phyloP scores from a whole-genome alignment of 2,888 invertebrate species.

The Pasiphila rectangulata region DNA sequence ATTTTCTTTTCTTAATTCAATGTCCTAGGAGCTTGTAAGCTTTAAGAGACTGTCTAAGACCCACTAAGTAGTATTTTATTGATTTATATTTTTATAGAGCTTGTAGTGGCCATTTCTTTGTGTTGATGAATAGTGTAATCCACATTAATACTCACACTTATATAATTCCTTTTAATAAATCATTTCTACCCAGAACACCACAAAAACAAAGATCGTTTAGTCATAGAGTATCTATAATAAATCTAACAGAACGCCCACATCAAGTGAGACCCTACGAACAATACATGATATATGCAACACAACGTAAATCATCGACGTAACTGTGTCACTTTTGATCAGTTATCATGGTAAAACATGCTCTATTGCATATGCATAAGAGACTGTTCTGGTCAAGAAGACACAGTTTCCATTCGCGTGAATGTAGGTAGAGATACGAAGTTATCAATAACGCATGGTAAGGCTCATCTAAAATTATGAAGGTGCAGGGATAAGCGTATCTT shows the following conservation, averaged over 20 bases:
- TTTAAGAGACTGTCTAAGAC: no score
- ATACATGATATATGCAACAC: conserved; percentile 68
- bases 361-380: background rate
- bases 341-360: background rate
- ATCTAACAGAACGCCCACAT: conserved; percentile 70
- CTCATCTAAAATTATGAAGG: no score
- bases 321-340: conserved; percentile 7
- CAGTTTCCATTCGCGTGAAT: no score
- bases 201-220: conserved; percentile 48
- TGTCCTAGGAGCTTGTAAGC: no score
- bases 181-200: background rate
- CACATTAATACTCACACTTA: background rate
- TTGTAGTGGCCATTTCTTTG: no score
- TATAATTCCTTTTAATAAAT: background rate
- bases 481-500: no score
- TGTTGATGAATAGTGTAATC: no score
- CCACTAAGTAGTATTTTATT: no score
- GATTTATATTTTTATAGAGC: no score
- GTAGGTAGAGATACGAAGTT: no score
- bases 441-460: no score
- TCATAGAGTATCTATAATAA: conserved; percentile 62
- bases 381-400: background rate
- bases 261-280: conserved; percentile 56
- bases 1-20: no score
- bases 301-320: conserved; percentile 71